phyloP scores from a whole-genome alignment of 1,140 invertebrate genomes.

The Odontomachus brunneus region DNA sequence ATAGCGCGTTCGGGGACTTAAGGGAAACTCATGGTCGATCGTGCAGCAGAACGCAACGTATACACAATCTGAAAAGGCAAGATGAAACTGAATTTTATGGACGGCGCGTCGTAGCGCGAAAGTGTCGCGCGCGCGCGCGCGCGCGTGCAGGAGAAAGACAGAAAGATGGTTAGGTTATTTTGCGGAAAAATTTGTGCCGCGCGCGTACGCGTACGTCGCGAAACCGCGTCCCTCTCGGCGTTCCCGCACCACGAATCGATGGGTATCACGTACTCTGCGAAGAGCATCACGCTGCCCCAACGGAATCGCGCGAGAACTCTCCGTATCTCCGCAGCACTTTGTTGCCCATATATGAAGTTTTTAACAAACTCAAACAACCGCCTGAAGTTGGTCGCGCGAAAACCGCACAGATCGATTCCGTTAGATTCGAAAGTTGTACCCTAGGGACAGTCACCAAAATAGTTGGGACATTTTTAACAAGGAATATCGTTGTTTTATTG shows the following conservation, averaged over 20 bases:
- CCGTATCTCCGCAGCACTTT: slow-evolving; percentile 74
- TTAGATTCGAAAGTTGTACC: background rate
- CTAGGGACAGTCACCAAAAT: background rate
- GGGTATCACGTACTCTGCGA: slow-evolving; percentile 37
- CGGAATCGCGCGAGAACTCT: slow-evolving; percentile 61
- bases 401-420: background rate
- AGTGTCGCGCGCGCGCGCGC: slow-evolving; percentile 3
- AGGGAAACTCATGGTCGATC: slow-evolving; percentile 52
- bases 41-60: background rate
- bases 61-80: slow-evolving; percentile 53
- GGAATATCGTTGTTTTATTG: too few species aligned
- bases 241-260: slow-evolving; percentile 25
- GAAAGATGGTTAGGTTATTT: slow-evolving; percentile 25
- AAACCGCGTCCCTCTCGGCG: slow-evolving; percentile 17
- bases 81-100: slow-evolving; percentile 5
- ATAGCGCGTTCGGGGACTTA: slow-evolving; percentile 54
- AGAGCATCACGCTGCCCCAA: slow-evolving; percentile 66
- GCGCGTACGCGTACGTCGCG: slow-evolving; percentile 17
- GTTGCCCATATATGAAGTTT: slow-evolving; percentile 83
- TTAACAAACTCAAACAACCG: slow-evolving; percentile 76
- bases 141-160: background rate
- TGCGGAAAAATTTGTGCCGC: background rate
- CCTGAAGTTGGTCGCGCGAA: slow-evolving; percentile 72
- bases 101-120: background rate
- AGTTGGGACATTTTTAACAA: too few species aligned